These are phyloP conservation scores for Pangasius krempfi DNA, from an alignment of 2,797 vertebrate genomes.

Conservation along the genomic window DNA sequence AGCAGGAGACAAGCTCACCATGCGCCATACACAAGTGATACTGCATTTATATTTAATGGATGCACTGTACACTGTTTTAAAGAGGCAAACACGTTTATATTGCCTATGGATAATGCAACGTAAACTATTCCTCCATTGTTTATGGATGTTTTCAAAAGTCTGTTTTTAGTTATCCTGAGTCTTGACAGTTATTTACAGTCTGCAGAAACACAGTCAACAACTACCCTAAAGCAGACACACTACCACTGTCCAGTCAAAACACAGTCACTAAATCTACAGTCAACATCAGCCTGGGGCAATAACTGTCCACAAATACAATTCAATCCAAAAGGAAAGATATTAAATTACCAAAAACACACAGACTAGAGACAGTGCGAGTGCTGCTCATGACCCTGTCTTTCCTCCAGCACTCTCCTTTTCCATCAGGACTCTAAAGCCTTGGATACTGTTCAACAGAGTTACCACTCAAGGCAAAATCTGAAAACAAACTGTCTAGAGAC, in stretches of 20 bases:
- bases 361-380: neutral
- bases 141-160: neutral
- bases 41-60: neutral
- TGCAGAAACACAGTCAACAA: neutral
- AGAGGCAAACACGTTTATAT: neutral
- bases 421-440: slow-evolving; percentile 39
- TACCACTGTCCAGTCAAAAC: slow-evolving; percentile 35
- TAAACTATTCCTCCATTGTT: slow-evolving; percentile 4
- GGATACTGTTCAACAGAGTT: slow-evolving; percentile 34
- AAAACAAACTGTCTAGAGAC: slow-evolving; percentile 51
- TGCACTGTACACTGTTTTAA: neutral
- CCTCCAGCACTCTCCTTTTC: slow-evolving; percentile 33
- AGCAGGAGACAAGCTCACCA: neutral
- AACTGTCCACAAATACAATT: slow-evolving; percentile 41
- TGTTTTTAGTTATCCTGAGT: neutral
- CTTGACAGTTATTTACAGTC: neutral
- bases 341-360: slow-evolving; percentile 32
- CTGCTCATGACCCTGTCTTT: slow-evolving; percentile 6
- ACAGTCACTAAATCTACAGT: neutral
- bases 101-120: neutral
- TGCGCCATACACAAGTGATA: neutral
- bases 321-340: slow-evolving; percentile 25
- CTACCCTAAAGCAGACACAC: neutral
- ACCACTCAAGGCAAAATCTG: slow-evolving; percentile 35
- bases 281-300: slow-evolving; percentile 19